These are phyloP conservation scores for Ascidia mentula DNA, from an alignment of 23 tunicate genomes.

Conservation along the genomic window DNA sequence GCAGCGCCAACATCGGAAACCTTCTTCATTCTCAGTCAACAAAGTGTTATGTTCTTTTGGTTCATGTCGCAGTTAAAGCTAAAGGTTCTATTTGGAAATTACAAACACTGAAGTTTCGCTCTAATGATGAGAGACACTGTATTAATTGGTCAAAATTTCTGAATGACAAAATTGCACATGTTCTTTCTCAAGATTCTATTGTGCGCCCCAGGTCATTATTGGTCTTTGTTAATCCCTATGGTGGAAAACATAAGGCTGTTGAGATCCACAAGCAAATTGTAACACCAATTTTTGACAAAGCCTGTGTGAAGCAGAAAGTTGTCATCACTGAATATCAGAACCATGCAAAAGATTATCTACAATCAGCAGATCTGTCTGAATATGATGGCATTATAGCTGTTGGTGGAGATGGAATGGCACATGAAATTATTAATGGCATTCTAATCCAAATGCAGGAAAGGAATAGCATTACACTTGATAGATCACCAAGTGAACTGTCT, in stretches of 20 bases:
- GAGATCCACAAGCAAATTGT: conserved; percentile 42
- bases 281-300: conserved; percentile 58
- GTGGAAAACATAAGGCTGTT: conserved; percentile 58
- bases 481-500: not conserved
- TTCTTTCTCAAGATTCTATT: not conserved
- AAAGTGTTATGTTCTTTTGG: conserved; percentile 12
- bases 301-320: conserved; percentile 39
- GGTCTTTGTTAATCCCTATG: conserved; percentile 87
- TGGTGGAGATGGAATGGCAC: conserved; percentile 94
- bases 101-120: conserved; percentile 33
- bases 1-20: not conserved
- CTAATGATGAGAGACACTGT: conserved; percentile 14
- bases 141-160: conserved; percentile 29
- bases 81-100: conserved; percentile 52
- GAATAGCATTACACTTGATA: conserved; percentile 29
- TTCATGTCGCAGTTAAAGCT: conserved; percentile 22
- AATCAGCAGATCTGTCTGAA: conserved; percentile 38
- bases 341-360: conserved; percentile 67
- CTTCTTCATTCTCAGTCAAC: conserved; percentile 11
- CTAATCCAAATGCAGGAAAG: conserved; percentile 44
- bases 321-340: conserved; percentile 52
- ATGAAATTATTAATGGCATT: conserved; percentile 83
- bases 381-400: conserved; percentile 87
- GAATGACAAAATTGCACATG: not conserved
- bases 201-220: conserved; percentile 50